Evolutionary conservation across 2,888 invertebrate genomes (phyloP).

Genomic region (Andrena fulva): DNA sequence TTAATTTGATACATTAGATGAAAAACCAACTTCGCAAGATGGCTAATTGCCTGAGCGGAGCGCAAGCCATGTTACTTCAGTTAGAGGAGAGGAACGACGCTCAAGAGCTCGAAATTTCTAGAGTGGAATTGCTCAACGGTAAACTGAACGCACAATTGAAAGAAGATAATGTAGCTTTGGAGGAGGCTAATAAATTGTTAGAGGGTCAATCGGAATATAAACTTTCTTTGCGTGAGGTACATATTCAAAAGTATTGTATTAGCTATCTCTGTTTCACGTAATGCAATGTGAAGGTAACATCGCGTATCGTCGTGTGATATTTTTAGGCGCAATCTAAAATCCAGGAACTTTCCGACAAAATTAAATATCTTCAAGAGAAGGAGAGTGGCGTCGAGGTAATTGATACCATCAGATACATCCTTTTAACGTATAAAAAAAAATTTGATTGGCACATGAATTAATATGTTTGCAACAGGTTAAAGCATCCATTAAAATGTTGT

Average conservation of each 20-base stretch:
- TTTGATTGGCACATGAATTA: background rate
- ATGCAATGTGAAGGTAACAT: background rate
- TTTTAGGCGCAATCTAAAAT: constrained; percentile 57
- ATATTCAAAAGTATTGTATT: constrained; percentile 13
- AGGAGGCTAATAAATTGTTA: constrained; percentile 47
- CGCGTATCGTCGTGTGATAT: constrained; percentile 6
- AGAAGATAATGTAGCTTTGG: constrained; percentile 39
- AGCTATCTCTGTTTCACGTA: background rate
- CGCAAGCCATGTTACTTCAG: constrained; percentile 74
- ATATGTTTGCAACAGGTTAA: background rate
- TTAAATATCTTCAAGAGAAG: constrained; percentile 41
- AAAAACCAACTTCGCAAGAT: constrained; percentile 77
- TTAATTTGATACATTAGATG: constrained; percentile 67
- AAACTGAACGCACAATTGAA: constrained; percentile 74
- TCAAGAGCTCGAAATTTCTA: constrained; percentile 74
- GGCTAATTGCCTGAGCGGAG: constrained; percentile 72
- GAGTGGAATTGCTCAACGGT: constrained; percentile 72
- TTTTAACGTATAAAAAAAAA: background rate
- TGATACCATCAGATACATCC: background rate
- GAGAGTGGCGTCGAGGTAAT: constrained; percentile 44
- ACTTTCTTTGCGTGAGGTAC: constrained; percentile 63
- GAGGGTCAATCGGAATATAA: constrained; percentile 56
- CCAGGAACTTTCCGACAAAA: constrained; percentile 43
- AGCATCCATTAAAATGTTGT: background rate
- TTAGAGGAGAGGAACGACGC: constrained; percentile 79